phyloP scores from a whole-genome alignment of 2,888 invertebrate species.

The Peribatodes rhomboidaria region DNA sequence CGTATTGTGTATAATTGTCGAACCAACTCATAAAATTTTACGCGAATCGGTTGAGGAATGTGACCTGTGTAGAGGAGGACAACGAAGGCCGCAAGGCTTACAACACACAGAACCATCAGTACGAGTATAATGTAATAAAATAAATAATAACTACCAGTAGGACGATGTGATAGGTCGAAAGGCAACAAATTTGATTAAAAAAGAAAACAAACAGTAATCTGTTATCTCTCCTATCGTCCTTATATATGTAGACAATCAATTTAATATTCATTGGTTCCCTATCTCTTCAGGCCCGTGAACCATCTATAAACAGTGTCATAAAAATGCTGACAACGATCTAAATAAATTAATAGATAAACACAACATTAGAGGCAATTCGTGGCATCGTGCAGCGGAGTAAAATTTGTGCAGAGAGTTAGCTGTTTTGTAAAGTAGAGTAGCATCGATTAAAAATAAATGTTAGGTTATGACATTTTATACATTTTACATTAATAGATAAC shows the following conservation, averaged over 20 bases:
- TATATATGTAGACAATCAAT: not conserved
- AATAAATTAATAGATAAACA: constrained; percentile 23
- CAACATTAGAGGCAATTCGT: constrained; percentile 3
- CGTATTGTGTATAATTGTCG: too few relatives aligned
- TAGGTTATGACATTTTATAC: not conserved
- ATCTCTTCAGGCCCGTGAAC: constrained; percentile 1
- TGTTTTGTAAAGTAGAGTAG: not conserved
- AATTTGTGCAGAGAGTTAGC: not conserved
- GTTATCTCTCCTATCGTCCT: not conserved
- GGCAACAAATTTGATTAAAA: too few relatives aligned
- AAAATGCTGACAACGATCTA: constrained; percentile 16
- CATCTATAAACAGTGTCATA: constrained; percentile 14
- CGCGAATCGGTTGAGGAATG: too few relatives aligned
- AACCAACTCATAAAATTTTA: too few relatives aligned
- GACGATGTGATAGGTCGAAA: too few relatives aligned
- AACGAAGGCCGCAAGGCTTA: too few relatives aligned
- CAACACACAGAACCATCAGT: too few relatives aligned
- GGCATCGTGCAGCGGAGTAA: not conserved
- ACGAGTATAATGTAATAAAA: too few relatives aligned
- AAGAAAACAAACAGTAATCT: not conserved
- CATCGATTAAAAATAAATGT: not conserved
- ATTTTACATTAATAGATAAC: too few relatives aligned
- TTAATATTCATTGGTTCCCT: constrained; percentile 17
- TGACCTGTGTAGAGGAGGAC: too few relatives aligned
- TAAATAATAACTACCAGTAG: too few relatives aligned